Evolutionary conservation across 2,113 vertebrate genomes (phyloP), one percentile per base, ranked within the genome.

Genomic region (Austrofundulus limnaeus): DNA sequence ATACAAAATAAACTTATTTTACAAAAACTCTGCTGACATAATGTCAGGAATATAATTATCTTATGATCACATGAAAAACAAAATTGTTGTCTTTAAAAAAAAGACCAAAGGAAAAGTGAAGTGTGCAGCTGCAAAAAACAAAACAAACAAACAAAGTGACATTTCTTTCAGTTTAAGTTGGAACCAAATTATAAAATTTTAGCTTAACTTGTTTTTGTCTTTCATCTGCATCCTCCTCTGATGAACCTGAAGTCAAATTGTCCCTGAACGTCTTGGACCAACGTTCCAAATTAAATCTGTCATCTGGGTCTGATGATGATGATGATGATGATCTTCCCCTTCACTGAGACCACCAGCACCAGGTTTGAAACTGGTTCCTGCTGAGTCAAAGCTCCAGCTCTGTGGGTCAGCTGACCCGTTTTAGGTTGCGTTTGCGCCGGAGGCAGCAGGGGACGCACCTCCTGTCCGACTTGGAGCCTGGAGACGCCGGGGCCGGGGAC

Each of bases 341-440:
- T 73, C 46, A 25, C 64, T 12, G 20, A 34, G 5, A 60, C 17
- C 25, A 49, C 28, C 1, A 13, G 15, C 47, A 31, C 47, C 28
- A 2, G 66, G 63, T 47, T 46, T 25, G 23, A 31, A 66, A 47
- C n/a, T 25, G 64, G 31, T 56, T 42, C 47, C 45, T 39, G 42
- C 7, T 67, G 55, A 19, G 23, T 48, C 31, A 2, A 42, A 4
- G 21, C 38, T 17, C 19, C n/a, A 38, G 49, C 12, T 5, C 31
- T 17, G 0, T 4, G 21, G 61, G 51, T 92, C 87, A 93, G 74
- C 88, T 67, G 10, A 85, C 77, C 20, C 83, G 89, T 64, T 91
- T 93, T 12, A 92, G 67, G 39, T 64, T 82, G 56, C 89, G 87
- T 62, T 89, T 90, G 66, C 71, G 83, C 11, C 89, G 84, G 24